Conservation (phyloP, 2,113 vertebrate species). For the Uropsilus gracilis region DNA sequence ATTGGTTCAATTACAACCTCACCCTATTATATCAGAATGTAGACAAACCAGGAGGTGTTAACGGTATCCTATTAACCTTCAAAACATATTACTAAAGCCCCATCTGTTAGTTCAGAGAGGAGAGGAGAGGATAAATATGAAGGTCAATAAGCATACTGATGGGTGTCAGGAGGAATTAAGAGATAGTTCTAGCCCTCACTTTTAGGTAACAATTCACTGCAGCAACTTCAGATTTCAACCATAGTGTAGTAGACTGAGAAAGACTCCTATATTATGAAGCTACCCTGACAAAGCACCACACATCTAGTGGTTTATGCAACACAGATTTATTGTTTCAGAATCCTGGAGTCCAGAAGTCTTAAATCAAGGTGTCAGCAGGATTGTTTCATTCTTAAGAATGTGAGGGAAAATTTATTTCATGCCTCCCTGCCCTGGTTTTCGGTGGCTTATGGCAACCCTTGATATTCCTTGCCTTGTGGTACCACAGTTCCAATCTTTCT, state of each 20-base stretch:
- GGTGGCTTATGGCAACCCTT: slow-evolving; percentile 19
- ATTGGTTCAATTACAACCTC: slow-evolving; percentile 15
- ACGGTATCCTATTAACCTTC: slow-evolving; percentile 50
- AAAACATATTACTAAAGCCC: slow-evolving; percentile 30
- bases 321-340: slow-evolving; percentile 31
- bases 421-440: not conserved
- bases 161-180: not conserved
- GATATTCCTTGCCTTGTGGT: not conserved
- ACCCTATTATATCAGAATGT: slow-evolving; percentile 13
- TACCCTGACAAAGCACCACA: not conserved
- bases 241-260: not conserved
- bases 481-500: not conserved
- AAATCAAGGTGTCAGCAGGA: slow-evolving; percentile 37
- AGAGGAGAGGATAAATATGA: slow-evolving; percentile 46
- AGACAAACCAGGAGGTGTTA: slow-evolving; percentile 50
- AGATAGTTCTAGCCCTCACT: slow-evolving; percentile 5
- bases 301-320: not conserved
- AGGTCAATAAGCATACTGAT: slow-evolving; percentile 30
- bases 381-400: not conserved
- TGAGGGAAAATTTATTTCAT: not conserved
- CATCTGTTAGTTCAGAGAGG: slow-evolving; percentile 31
- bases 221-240: slow-evolving; percentile 19
- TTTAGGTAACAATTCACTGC: slow-evolving; percentile 14
- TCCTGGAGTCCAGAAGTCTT: slow-evolving; percentile 5
- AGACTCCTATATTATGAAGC: not conserved